Base-by-base conservation (phyloP, 2,888 invertebrate species). In the Drosophila paranaensis region DNA sequence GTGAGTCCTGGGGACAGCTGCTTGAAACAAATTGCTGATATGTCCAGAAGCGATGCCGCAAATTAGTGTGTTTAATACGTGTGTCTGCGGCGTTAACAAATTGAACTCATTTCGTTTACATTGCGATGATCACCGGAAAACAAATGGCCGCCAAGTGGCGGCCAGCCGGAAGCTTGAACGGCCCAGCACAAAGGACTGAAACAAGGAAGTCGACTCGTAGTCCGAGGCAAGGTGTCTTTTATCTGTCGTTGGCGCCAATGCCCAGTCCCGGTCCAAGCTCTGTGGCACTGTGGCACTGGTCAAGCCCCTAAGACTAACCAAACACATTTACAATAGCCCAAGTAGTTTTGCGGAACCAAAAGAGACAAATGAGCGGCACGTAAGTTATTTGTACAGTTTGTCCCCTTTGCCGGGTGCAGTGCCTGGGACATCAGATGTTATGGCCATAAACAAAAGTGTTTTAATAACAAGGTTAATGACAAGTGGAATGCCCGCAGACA, bases 391-490 rank as follows among this genome's bases (percentile, higher is more conserved):
- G 81, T 76, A 77, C 76, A 77, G 60, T 69, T 58, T 85, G 78
- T 74, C 79, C 74, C 70, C 62, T 71, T 39, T 9, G 37, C 57
- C 62, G 45, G 33, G 40, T 63, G 51, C 6, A 53, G 57, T 46
- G 57, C 46, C 56, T 57, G 33, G 82, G 74, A 84, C 91, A 91
- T 90, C 91, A 92, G 91, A 88, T 91, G 91, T 89, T 90, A 79
- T 81, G 80, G 71, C 62, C 77, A 79, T 77, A 77, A 75, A 79
- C 78, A 89, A 89, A 90, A 92, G 91, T 91, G 91, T 86, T 92
- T 88, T 86, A 86, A 90, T 89, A 91, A 91, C 90, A 91, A 90
- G 82, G 82, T 91, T 90, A 90, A 91, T 90, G 90, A 90, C 91
- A 91, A 91, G 90, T 83, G 79, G 87, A 91, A 91, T 90, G 88